Percentiles rank a stretch among this genome's conserved stretches.
Conservation (phyloP, 2,888 invertebrate genomes). For the Agelastica alni region DNA sequence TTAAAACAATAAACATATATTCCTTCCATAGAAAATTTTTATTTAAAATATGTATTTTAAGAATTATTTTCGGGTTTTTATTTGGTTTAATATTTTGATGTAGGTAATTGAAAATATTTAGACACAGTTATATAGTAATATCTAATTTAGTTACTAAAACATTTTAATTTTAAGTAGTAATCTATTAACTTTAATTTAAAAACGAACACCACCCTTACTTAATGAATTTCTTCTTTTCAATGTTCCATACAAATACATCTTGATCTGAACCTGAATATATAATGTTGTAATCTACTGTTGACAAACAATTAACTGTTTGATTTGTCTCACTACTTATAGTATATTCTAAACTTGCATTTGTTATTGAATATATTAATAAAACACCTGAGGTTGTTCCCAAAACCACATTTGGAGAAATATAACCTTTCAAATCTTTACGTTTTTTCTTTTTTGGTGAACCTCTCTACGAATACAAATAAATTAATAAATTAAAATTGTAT, state of each 20-base stretch:
- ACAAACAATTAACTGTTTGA: slow-evolving; percentile 57
- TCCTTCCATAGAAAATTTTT: too few relatives aligned
- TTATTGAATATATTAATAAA: slow-evolving; percentile 72
- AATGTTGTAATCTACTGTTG: slow-evolving; percentile 62
- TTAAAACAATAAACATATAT: too few relatives aligned
- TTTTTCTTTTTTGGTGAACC: slow-evolving; percentile 59
- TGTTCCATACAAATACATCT: slow-evolving; percentile 63
- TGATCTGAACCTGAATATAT: slow-evolving; percentile 63
- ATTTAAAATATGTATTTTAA: too few relatives aligned
- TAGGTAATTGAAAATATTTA: too few relatives aligned
- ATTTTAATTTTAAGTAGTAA: too few relatives aligned
- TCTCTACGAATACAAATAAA: slow-evolving; percentile 53
- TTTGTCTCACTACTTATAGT: slow-evolving; percentile 58
- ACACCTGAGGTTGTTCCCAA: slow-evolving; percentile 76
- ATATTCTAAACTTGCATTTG: slow-evolving; percentile 66
- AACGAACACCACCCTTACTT: slow-evolving; percentile 54
- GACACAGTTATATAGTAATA: too few relatives aligned
- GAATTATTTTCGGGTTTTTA: too few relatives aligned
- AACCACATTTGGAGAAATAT: slow-evolving; percentile 62
- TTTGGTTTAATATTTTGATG: too few relatives aligned
- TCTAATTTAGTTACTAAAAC: too few relatives aligned
- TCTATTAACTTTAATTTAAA: too few relatives aligned
- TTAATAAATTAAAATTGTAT: too few relatives aligned
- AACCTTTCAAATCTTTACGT: slow-evolving; percentile 53
- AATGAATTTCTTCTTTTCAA: slow-evolving; percentile 57